A percentile compares a stretch with the other conserved stretches of the same genome.
Evolutionary conservation across 2,113 vertebrate species (phyloP).

Genomic region (Ancistrus triradiatus): DNA sequence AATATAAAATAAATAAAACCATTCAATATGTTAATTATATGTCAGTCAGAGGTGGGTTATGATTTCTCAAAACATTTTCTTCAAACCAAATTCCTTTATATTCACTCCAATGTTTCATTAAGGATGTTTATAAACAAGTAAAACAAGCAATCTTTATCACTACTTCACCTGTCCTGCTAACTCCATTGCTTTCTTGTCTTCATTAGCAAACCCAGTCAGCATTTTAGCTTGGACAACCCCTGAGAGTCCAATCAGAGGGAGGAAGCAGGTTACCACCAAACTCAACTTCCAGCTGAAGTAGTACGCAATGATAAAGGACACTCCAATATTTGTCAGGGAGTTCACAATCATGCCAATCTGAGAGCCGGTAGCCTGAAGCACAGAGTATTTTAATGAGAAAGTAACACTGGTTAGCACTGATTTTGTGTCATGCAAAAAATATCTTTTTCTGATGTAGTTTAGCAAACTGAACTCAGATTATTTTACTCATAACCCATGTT

Average conservation of each 20-base stretch:
- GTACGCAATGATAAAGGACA: slow-evolving; percentile 68
- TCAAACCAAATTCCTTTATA: too few relatives aligned
- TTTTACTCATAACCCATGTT: too few relatives aligned
- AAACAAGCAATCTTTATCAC: not conserved
- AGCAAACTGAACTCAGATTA: too few relatives aligned
- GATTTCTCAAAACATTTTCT: too few relatives aligned
- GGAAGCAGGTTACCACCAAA: slow-evolving; percentile 69
- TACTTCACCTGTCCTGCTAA: slow-evolving; percentile 64
- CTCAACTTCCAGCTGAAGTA: slow-evolving; percentile 75
- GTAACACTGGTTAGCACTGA: too few relatives aligned
- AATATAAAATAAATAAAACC: not conserved
- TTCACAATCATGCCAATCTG: slow-evolving; percentile 74
- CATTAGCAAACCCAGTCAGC: slow-evolving; percentile 70
- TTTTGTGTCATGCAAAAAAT: too few relatives aligned
- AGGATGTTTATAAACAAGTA: too few relatives aligned
- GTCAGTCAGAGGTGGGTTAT: too few relatives aligned
- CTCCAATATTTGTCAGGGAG: slow-evolving; percentile 68
- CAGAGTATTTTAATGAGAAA: not conserved
- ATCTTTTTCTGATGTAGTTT: too few relatives aligned
- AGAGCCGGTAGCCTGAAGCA: slow-evolving; percentile 67
- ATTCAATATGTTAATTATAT: too few relatives aligned
- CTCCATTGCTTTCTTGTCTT: slow-evolving; percentile 69
- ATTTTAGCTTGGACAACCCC: slow-evolving; percentile 68
- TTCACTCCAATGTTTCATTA: too few relatives aligned
- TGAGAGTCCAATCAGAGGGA: slow-evolving; percentile 67